phyloP scores from a whole-genome alignment of 2,797 vertebrate genomes.

The Darevskia nairensis region DNA sequence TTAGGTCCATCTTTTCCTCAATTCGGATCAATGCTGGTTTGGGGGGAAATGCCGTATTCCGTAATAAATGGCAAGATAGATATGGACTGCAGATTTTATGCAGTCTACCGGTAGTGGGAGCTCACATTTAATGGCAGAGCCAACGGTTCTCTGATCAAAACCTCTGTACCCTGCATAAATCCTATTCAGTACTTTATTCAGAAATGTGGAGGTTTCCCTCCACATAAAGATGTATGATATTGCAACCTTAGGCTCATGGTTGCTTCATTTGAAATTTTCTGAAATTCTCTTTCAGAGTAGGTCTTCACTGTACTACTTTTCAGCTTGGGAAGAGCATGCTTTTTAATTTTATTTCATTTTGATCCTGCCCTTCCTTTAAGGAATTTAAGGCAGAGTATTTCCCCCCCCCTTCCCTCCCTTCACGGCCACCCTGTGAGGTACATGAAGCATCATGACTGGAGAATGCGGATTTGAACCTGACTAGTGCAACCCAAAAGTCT shows the following conservation, averaged over 20 bases:
- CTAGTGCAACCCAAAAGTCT: not conserved
- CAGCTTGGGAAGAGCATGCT: not conserved
- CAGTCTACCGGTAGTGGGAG: too few relatives aligned
- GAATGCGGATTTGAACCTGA: not conserved
- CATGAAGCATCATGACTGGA: too few relatives aligned
- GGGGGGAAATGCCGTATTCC: too few relatives aligned
- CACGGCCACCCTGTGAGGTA: too few relatives aligned
- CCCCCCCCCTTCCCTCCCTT: not conserved
- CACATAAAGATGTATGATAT: not conserved
- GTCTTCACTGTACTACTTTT: not conserved
- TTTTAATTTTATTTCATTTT: not conserved
- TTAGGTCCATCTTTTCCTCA: not conserved
- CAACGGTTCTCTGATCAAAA: not conserved
- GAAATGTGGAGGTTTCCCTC: not conserved
- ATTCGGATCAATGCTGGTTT: too few relatives aligned
- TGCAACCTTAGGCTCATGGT: not conserved
- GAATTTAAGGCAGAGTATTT: too few relatives aligned
- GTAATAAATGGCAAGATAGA: too few relatives aligned
- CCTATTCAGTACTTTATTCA: not conserved
- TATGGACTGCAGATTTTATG: not conserved
- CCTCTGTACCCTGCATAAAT: not conserved
- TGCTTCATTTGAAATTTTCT: not conserved
- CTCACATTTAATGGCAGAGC: too few relatives aligned
- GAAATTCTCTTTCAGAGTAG: not conserved
- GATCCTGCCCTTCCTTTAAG: not conserved